Conservation (phyloP, 2,888 invertebrate species). For the Xestia sexstrigata region DNA sequence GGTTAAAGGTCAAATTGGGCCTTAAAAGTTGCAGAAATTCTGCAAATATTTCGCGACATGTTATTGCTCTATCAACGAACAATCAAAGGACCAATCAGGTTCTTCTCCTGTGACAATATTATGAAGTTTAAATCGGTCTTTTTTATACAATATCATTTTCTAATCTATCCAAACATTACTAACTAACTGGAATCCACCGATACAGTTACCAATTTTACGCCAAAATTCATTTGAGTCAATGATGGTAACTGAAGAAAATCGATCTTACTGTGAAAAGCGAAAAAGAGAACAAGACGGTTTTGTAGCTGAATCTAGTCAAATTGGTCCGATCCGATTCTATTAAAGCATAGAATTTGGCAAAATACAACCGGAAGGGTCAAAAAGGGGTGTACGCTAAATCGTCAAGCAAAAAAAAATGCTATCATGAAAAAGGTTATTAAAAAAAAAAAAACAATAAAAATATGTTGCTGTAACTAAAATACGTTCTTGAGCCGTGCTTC, state of each 20-base stretch:
- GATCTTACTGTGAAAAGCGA: conserved; percentile 49
- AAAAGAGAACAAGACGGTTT: conserved; percentile 38
- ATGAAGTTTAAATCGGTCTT: not conserved
- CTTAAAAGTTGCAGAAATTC: too few relatives aligned
- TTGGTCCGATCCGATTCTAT: conserved; percentile 20
- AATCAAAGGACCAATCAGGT: not conserved
- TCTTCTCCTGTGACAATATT: not conserved
- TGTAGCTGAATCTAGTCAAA: conserved; percentile 19
- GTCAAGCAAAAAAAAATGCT: not conserved
- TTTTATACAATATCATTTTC: conserved; percentile 1
- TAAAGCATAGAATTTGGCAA: conserved; percentile 11
- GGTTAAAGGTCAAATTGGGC: too few relatives aligned
- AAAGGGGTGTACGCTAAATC: not conserved
- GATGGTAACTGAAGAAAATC: conserved; percentile 50
- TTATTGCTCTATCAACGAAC: not conserved
- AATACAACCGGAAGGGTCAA: not conserved
- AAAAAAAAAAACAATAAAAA: not conserved
- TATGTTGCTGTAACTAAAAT: not conserved
- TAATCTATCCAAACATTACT: conserved; percentile 2
- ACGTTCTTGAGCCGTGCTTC: not conserved
- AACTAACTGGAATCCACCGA: not conserved
- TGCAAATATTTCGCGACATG: not conserved
- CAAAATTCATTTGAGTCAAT: conserved; percentile 28
- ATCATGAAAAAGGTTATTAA: not conserved
- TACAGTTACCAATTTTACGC: conserved; percentile 60